A percentile compares a stretch with the other conserved stretches of the same genome.
Conservation (phyloP, 53 echinoderm and acorn worm genomes). For the Luidia sarsii region DNA sequence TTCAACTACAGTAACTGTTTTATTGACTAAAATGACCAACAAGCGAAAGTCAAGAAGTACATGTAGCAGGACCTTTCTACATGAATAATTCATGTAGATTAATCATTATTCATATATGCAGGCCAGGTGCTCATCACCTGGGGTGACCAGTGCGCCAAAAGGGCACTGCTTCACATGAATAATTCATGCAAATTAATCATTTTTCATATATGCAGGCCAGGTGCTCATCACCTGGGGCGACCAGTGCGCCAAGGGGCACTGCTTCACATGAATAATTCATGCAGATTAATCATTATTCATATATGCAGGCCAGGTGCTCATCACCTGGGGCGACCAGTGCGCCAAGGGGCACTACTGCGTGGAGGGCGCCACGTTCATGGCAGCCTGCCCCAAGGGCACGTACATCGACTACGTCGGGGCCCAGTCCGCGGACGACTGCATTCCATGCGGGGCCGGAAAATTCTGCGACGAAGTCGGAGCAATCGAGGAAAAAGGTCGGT, state of each 20-base stretch:
- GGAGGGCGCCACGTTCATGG: conserved; percentile 83
- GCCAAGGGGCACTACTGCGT: conserved; percentile 81
- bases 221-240: conserved; percentile 94
- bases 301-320: conserved; percentile 70
- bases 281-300: no score
- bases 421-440: conserved; percentile 67
- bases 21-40: no score
- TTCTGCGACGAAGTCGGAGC: conserved; percentile 82
- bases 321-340: conserved; percentile 97
- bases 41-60: no score
- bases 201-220: conserved; percentile 54
- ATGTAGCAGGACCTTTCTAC: no score
- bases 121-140: conserved; percentile 84
- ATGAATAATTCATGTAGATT: no score
- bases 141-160: conserved; percentile 87
- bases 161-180: no score
- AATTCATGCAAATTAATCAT: no score
- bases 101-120: conserved; percentile 30
- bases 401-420: conserved; percentile 86
- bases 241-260: conserved; percentile 80
- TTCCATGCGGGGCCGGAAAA: conserved; percentile 79
- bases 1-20: no score
- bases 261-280: no score
- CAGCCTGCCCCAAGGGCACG: conserved; percentile 81
- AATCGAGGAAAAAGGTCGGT: conserved; percentile 68